A percentile compares a stretch with the other conserved stretches of the same genome.
Evolutionary conservation across 1,140 invertebrate species (phyloP).

Genomic region (Ctenoplectra terminalis): DNA sequence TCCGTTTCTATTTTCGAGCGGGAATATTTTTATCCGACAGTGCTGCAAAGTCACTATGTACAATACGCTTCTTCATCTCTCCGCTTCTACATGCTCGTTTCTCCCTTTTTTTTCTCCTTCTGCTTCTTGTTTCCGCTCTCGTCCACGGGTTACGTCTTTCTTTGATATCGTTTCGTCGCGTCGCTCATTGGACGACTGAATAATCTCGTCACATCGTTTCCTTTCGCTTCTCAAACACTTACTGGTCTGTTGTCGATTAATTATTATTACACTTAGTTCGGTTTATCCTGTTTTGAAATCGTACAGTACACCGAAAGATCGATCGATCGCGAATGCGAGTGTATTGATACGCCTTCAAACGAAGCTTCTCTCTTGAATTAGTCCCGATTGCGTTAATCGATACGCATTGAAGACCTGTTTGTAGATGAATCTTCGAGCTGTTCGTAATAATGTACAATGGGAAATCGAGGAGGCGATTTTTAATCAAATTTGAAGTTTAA

Average conservation of each 20-base stretch:
- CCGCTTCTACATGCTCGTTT: slow-evolving; percentile 3
- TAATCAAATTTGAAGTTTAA: too few relatives aligned
- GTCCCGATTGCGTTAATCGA: not conserved
- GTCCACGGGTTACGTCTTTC: not conserved
- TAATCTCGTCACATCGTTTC: not conserved
- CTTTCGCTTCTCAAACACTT: not conserved
- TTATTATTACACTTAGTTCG: not conserved
- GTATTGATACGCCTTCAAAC: not conserved
- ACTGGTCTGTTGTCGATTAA: not conserved
- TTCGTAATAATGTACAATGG: not conserved
- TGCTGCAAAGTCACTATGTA: slow-evolving; percentile 63
- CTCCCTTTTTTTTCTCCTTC: slow-evolving; percentile 9
- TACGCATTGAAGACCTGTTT: not conserved
- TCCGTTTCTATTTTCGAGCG: slow-evolving; percentile 69
- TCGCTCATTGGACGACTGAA: not conserved
- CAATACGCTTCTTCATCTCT: slow-evolving; percentile 61
- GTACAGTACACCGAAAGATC: not conserved
- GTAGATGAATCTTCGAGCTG: not conserved
- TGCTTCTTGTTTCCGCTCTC: slow-evolving; percentile 3
- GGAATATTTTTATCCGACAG: slow-evolving; percentile 73
- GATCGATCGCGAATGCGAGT: not conserved
- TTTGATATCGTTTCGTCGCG: not conserved
- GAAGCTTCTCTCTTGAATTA: not conserved
- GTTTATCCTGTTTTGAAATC: not conserved
- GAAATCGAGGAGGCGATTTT: too few relatives aligned